Conservation (phyloP, 2,797 vertebrate species). For the Cirrhinus molitorella region DNA sequence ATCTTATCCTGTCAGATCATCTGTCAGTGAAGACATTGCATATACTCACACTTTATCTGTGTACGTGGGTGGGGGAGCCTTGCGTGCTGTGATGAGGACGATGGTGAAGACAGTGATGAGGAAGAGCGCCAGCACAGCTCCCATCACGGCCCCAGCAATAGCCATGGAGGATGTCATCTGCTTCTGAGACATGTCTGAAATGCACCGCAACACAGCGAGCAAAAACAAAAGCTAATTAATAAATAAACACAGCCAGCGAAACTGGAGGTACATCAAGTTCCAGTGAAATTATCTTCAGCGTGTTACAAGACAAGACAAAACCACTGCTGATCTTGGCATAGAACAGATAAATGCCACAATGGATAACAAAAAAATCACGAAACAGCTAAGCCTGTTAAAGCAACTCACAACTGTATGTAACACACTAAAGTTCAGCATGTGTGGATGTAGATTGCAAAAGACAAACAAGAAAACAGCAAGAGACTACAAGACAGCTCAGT, state of each 20-base stretch:
- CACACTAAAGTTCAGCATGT: background rate
- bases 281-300: background rate
- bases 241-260: conserved; percentile 16
- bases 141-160: conserved; percentile 92
- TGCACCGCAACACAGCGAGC: conserved; percentile 20
- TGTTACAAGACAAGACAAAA: conserved; percentile 19
- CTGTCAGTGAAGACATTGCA: background rate
- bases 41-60: conserved; percentile 94
- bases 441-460: conserved; percentile 6
- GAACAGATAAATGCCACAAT: conserved; percentile 2
- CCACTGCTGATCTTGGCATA: conserved; percentile 16
- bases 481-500: conserved; percentile 12
- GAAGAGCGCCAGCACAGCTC: conserved; percentile 92
- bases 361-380: conserved; percentile 8
- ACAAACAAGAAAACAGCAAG: conserved; percentile 19
- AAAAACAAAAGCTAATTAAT: conserved; percentile 5
- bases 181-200: conserved; percentile 88
- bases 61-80: conserved; percentile 81
- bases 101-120: conserved; percentile 91
- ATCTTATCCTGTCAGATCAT: background rate
- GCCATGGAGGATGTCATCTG: conserved; percentile 88
- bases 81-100: conserved; percentile 87
- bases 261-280: conserved; percentile 29
- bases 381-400: conserved; percentile 11
- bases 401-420: conserved; percentile 16